phyloP scores from a whole-genome alignment of 1,140 invertebrate genomes.

The Holotrichia oblita region DNA sequence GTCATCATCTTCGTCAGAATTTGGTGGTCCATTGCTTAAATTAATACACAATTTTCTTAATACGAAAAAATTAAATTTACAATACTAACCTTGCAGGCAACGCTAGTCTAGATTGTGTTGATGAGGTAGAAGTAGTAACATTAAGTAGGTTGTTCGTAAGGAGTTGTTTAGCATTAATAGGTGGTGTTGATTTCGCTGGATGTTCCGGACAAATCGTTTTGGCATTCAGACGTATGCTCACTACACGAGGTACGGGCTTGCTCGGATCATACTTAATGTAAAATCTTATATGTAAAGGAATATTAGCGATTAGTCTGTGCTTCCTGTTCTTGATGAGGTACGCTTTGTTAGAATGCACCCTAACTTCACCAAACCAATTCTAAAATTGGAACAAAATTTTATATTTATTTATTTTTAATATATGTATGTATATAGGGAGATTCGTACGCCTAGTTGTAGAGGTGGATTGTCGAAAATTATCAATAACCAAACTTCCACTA shows the following conservation, averaged over 20 bases:
- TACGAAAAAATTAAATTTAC: no score
- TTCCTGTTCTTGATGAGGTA: constrained; percentile 55
- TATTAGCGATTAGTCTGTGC: constrained; percentile 51
- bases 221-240: constrained; percentile 53
- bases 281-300: constrained; percentile 52
- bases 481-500: constrained; percentile 53
- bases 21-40: neutral
- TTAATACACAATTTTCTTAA: no score
- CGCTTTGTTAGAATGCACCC: constrained; percentile 54
- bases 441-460: constrained; percentile 54
- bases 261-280: constrained; percentile 54
- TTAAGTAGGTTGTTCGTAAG: neutral
- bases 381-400: constrained; percentile 43
- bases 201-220: constrained; percentile 46
- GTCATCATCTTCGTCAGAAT: no score
- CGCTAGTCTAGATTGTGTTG: neutral
- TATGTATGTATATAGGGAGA: neutral
- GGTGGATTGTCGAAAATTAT: constrained; percentile 52
- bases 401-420: constrained; percentile 40
- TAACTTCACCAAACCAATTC: constrained; percentile 60
- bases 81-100: no score
- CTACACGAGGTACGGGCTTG: constrained; percentile 51
- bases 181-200: neutral
- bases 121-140: neutral
- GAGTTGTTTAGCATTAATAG: neutral